Evolutionary conservation across 2,113 vertebrate species (phyloP).

Genomic region (Malurus cyaneus): DNA sequence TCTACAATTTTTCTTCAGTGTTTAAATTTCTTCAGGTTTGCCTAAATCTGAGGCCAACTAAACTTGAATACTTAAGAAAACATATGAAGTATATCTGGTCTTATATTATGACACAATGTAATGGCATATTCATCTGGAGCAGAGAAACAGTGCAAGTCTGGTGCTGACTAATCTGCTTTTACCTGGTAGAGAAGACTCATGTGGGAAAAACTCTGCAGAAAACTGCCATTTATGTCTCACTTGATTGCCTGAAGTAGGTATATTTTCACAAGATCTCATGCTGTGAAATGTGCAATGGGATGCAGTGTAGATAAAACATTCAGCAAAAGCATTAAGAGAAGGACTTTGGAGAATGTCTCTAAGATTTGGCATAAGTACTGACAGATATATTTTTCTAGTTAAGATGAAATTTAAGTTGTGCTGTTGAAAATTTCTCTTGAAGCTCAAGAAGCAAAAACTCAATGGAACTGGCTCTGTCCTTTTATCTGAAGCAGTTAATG

Average conservation of each 20-base stretch:
- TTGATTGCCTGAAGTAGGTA: neutral
- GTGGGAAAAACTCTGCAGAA: neutral
- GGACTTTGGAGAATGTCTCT: neutral
- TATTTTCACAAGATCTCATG: neutral
- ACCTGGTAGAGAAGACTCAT: neutral
- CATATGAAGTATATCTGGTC: neutral
- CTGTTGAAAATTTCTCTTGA: neutral
- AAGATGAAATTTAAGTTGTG: neutral
- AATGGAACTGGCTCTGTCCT: neutral
- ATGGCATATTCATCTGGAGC: neutral
- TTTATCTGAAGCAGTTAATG: neutral
- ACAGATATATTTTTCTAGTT: neutral
- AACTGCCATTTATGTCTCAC: neutral
- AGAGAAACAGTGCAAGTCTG: neutral
- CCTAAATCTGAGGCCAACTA: neutral
- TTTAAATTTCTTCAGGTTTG: neutral
- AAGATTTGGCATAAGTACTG: neutral
- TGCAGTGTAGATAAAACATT: neutral
- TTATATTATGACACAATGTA: neutral
- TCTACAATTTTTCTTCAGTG: neutral
- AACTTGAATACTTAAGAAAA: neutral
- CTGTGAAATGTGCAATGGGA: neutral
- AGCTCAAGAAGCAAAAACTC: neutral
- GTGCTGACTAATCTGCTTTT: neutral
- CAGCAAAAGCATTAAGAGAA: neutral